These are phyloP conservation scores for Scrobipalpa atriplicella DNA, from an alignment of 2,888 invertebrate species.

Conservation along the genomic window DNA sequence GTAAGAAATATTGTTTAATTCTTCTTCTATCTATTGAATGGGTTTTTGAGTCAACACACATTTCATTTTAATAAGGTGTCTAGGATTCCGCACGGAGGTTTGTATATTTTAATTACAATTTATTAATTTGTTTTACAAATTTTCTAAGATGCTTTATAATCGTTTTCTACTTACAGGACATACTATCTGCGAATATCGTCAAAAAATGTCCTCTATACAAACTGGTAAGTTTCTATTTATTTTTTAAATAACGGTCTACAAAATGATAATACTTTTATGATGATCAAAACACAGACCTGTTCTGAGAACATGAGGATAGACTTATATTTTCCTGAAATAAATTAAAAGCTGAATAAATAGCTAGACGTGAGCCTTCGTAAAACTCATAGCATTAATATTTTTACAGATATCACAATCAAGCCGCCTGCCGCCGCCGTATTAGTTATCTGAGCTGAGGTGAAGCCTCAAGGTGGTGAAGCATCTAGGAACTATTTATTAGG, in stretches of 20 bases:
- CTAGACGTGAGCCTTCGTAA: not conserved
- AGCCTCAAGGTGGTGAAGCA: no score
- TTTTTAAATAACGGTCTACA: not conserved
- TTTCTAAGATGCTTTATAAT: not conserved
- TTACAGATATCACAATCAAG: not conserved
- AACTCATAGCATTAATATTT: not conserved
- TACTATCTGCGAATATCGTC: not conserved
- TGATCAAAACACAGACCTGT: conserved; percentile 68
- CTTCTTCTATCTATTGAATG: conserved; percentile 32
- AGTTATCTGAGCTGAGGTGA: no score
- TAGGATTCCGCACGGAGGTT: conserved; percentile 18
- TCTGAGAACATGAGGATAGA: conserved; percentile 60
- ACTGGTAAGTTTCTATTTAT: not conserved
- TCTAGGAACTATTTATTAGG: no score
- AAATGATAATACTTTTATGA: conserved; percentile 37
- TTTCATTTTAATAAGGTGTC: conserved; percentile 16
- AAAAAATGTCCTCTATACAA: not conserved
- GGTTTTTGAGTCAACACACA: no score
- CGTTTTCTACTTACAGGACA: not conserved
- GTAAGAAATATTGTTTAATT: conserved; percentile 64
- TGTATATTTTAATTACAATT: not conserved
- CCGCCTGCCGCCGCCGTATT: not conserved
- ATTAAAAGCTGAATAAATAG: conserved; percentile 33
- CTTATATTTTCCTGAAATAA: conserved; percentile 38
- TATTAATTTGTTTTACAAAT: not conserved